Evolutionary conservation across 2,113 vertebrate genomes (phyloP).

Genomic region (Geococcyx californianus): DNA sequence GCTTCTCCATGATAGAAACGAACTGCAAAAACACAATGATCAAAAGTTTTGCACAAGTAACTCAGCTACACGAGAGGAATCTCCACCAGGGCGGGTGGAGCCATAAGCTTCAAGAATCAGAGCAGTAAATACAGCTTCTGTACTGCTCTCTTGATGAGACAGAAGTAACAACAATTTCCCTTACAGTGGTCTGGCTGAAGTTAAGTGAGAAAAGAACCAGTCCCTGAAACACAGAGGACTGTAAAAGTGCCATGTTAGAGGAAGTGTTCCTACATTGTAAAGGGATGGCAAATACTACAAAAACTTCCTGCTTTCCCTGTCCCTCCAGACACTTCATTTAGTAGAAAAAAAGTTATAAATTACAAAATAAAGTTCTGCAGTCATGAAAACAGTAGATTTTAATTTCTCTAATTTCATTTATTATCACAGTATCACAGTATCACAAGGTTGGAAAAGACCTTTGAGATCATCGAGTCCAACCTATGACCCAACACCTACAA

Average conservation of each 20-base stretch:
- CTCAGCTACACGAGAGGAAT: neutral
- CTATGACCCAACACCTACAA: too few relatives aligned
- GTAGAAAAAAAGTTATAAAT: neutral
- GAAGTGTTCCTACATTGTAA: neutral
- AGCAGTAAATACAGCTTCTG: neutral
- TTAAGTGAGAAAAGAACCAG: neutral
- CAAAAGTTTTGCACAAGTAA: neutral
- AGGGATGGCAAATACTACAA: neutral
- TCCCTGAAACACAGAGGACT: neutral
- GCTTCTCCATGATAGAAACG: accelerated
- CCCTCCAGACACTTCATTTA: neutral
- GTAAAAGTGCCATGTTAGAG: neutral
- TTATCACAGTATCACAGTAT: too few relatives aligned
- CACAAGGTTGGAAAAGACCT: too few relatives aligned
- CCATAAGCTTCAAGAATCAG: neutral
- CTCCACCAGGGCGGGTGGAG: neutral
- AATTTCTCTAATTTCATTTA: neutral
- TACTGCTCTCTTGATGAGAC: neutral
- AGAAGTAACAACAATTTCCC: too few relatives aligned
- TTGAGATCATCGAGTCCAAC: too few relatives aligned
- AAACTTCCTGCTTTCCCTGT: neutral
- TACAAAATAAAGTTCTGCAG: neutral
- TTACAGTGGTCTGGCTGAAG: neutral
- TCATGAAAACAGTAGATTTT: neutral
- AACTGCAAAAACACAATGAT: neutral